Base-by-base conservation (phyloP, 2,113 vertebrate genomes). In the Mohoua ochrocephala region DNA sequence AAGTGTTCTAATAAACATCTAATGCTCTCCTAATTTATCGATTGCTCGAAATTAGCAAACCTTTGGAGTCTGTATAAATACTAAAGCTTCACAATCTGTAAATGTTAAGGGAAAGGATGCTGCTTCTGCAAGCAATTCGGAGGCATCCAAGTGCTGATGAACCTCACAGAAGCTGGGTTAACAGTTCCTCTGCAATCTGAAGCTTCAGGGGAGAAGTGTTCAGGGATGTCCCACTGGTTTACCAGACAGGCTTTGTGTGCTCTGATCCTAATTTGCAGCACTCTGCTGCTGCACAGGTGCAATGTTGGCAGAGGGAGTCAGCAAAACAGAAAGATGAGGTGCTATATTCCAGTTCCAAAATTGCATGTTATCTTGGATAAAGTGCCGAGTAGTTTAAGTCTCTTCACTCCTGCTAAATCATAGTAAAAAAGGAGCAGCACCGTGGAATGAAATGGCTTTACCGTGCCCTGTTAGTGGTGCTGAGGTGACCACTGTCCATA, bases 201-300 rank as follows among this genome's bases (percentile, higher is more conserved):
- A 45, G 60, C 20, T 39, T 75, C 22, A 56, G 70, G 44, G 44
- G 4, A 60, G 39, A 23, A 16, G 8, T 28, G 16, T 59, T 54
- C 11, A 19, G 35, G 23, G 53, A 4, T n/a, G 18, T 57, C 31
- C n/a, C 60, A 3, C 16, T 24, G 12, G 7, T 37, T 52, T 60
- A 5, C 27, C 26, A 60, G 47, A 27, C 5, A 59, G 41, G 39
- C 39, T 84, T 59, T 64, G 22, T 61, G 49, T 84, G 31, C 63
- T 63, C 11, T 50, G 33, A 15, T 45, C n/a, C 27, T 37, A 3
- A 33, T 31, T 82, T 54, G n/a, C 37, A 53, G 17, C 44, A 28
- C 20, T 7, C 31, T 64, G 44, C 30, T 75, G 3, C 49, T 60
- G 21, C 1, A 0, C 8, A 11, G 21, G 20, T 67, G 47, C 31